Evolutionary conservation across 2,888 invertebrate species (phyloP).

Genomic region (Heterodera filipjevi): DNA sequence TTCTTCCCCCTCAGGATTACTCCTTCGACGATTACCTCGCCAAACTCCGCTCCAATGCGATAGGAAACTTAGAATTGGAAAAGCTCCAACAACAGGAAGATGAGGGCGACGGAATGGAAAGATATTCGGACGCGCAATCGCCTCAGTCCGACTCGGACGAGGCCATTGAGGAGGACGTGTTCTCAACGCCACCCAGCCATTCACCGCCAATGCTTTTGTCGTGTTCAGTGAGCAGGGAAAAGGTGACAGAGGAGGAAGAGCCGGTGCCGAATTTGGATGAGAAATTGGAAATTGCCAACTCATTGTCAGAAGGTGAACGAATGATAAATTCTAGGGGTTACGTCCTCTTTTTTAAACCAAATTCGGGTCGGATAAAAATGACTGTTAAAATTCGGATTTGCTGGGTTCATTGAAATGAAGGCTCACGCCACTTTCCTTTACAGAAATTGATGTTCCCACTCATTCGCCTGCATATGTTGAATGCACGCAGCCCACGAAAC

Average conservation of each 20-base stretch:
- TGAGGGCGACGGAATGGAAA: neutral
- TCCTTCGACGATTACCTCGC: conserved; percentile 36
- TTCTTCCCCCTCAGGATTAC: conserved; percentile 28
- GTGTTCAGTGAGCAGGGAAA: neutral
- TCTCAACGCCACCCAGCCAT: conserved; percentile 38
- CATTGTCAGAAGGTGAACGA: too few species aligned
- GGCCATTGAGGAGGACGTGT: conserved; percentile 34
- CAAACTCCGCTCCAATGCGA: conserved; percentile 18
- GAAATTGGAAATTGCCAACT: neutral
- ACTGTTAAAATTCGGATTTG: too few species aligned
- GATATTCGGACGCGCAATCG: conserved; percentile 5
- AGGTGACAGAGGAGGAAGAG: neutral
- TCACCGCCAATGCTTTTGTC: conserved; percentile 24
- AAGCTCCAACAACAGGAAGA: neutral
- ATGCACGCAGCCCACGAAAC: too few species aligned
- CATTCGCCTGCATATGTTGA: too few species aligned
- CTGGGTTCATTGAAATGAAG: too few species aligned
- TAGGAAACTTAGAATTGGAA: neutral
- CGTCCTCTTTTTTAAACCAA: too few species aligned
- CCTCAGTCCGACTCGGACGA: neutral
- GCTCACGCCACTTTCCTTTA: too few species aligned
- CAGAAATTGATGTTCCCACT: too few species aligned
- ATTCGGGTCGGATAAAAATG: too few species aligned
- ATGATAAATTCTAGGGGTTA: too few species aligned
- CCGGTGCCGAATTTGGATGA: neutral